Base-by-base conservation (phyloP, 2,888 invertebrate genomes). In the Agrochola litura region DNA sequence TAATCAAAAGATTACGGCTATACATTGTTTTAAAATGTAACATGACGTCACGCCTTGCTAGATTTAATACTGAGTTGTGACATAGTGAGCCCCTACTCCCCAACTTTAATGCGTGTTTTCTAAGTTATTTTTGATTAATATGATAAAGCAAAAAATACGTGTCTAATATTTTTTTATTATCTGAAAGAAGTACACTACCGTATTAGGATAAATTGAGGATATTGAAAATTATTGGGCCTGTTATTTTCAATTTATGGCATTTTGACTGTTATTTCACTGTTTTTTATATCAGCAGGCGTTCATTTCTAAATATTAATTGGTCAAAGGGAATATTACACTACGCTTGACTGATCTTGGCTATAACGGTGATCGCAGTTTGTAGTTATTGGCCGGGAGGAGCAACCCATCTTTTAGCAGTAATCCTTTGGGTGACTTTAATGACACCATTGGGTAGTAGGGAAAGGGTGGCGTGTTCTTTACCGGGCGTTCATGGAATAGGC, bases 351-450 rank as follows among this genome's bases (percentile, higher is more conserved):
- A 56, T 49, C 6, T 63, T 49, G 41, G 16, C 46, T 25, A 5
- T 37, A 37, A 14, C 63, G 19, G 30, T 56, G 54, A 46, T 25
- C 12, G 46, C 37, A 77, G 46, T 68, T 63, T 56, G 63, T n/a
- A 49, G 9, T 54, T 61, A 78, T 63, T 22, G 66, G 46, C 30
- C 12, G 3, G 19, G 54, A 76, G 22, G 46, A 58, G 54, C 10
- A 22, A 8, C 10, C 19, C 43, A 58, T 72, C 12, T 6, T 73
- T 72, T 19, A 49, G 14, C 58, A 30, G 16, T 41, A 25, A 77
- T 64, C 22, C n/a, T 52, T 76, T 56, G 56, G 46, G 16, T 0
- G 12, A 12, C 16, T 58, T n/a, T 65, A 58, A 60, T 77, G 56
- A 10, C 66, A 66, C 19, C 19, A 41, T 74, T 22, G 25, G 25